Conservation (phyloP, 2,888 invertebrate species). For the Agrotis exclamationis region DNA sequence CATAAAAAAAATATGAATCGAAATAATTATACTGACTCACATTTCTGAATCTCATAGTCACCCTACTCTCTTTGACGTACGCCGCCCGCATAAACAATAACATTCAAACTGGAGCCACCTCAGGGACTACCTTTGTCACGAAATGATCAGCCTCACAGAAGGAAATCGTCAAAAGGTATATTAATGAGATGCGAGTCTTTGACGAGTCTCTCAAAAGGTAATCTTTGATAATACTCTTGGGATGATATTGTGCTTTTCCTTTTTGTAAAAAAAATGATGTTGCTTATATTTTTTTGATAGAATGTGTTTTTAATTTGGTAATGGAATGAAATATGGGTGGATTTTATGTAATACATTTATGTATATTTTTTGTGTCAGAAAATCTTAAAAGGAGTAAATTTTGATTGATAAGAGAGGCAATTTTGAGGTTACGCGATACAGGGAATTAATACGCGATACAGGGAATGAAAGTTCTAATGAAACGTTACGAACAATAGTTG, state of each 20-base stretch:
- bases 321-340: slow-evolving; percentile 9
- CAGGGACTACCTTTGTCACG: slow-evolving; percentile 82
- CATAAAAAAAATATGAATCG: no score
- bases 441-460: no score
- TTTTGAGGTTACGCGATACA: not conserved
- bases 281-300: not conserved
- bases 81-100: slow-evolving; percentile 85
- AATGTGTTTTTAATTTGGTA: slow-evolving; percentile 34
- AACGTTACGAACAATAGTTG: no score
- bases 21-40: not conserved
- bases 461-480: not conserved
- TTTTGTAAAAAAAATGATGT: slow-evolving; percentile 21
- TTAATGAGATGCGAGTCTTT: slow-evolving; percentile 83
- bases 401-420: no score
- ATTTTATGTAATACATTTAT: no score
- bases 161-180: slow-evolving; percentile 76
- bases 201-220: slow-evolving; percentile 70
- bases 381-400: no score
- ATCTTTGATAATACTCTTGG: slow-evolving; percentile 68
- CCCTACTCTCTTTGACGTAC: slow-evolving; percentile 74
- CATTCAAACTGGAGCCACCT: slow-evolving; percentile 82
- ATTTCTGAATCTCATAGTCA: slow-evolving; percentile 55
- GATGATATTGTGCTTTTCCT: slow-evolving; percentile 50
- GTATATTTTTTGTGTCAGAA: no score
- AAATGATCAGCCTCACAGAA: slow-evolving; percentile 82